Evolutionary conservation across 2,888 invertebrate species (phyloP).

Genomic region (Apomyelois bistriatella): DNA sequence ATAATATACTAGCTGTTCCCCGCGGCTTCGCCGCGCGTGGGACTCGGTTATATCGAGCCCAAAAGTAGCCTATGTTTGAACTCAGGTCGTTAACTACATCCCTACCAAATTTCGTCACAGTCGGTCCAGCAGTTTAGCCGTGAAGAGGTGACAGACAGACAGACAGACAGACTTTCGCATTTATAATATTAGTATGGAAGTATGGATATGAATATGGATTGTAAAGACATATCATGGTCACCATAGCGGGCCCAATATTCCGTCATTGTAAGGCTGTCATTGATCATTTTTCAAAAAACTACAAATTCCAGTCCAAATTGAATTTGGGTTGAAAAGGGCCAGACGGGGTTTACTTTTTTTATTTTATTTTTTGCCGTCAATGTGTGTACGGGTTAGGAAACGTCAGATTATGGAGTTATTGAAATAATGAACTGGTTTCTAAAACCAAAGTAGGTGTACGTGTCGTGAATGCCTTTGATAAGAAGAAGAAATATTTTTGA

Average conservation of each 20-base stretch:
- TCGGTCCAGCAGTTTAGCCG: too few species aligned
- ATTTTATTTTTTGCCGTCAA: conserved; percentile 20
- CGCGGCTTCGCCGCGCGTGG: too few species aligned
- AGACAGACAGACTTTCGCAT: too few species aligned
- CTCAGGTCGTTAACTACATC: too few species aligned
- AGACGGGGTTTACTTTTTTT: conserved; percentile 18
- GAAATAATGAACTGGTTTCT: conserved; percentile 22
- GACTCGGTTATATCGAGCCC: too few species aligned
- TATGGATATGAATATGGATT: too few species aligned
- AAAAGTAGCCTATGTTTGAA: too few species aligned
- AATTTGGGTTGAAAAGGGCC: conserved; percentile 53
- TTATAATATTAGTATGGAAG: too few species aligned
- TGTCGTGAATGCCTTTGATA: background rate
- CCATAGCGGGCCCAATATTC: conserved; percentile 44
- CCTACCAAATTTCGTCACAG: too few species aligned
- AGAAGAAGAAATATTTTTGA: background rate
- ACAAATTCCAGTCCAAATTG: conserved; percentile 58
- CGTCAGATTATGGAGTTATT: conserved; percentile 24
- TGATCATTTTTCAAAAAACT: conserved; percentile 76
- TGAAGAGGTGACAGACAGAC: too few species aligned
- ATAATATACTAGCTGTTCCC: too few species aligned
- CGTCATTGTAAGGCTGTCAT: conserved; percentile 71
- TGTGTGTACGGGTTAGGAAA: conserved; percentile 15
- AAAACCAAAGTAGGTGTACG: background rate
- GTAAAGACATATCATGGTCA: background rate